Evolutionary conservation across 2,888 invertebrate species (phyloP), one percentile per base, ranked within the genome.

Genomic region (Drosophila fulvimacula): DNA sequence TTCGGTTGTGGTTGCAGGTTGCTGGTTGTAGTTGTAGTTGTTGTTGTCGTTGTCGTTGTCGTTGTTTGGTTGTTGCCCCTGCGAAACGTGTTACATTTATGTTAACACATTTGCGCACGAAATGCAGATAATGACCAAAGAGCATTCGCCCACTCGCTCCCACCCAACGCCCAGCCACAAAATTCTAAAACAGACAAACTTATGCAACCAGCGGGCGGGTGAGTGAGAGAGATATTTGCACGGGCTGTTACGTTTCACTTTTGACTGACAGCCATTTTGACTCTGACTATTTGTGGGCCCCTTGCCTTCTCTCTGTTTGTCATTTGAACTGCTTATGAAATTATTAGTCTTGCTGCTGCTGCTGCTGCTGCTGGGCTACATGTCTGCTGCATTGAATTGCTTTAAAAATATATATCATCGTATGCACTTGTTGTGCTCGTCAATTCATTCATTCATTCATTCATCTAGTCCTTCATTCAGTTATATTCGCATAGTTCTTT

Each of bases 31-130:
- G n/a, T n/a, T n/a, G n/a, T n/a, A n/a, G 15, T 6, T 65, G 69
- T 71, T 65, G 70, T 48, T 53, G 62, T 21, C 70, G 36, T 38
- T 67, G 17, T 19, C 19, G 17, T 39, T 17, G 41, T 19, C 19
- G 69, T 36, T 64, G 49, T 24, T 66, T 53, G 36, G 53, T 60
- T 73, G 80, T 71, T 85, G 77, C 83, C 86, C 76, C 83, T 79
- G 73, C 69, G 77, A 86, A 88, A 87, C 88, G 85, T 85, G 86
- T 80, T 86, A 85, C 83, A 79, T 86, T 88, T 83, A 81, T 83
- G 85, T 85, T 80, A 86, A 88, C 86, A 85, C 83, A 78, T 81
- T 86, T 81, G 83, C 76, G 73, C 79, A 82, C 86, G 81, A 66
- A 70, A 66, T 53, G 59, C 59, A 24, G 51, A 51, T 60, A 76